A percentile compares a stretch with the other conserved stretches of the same genome.
Evolutionary conservation across 2,797 vertebrate species (phyloP).

Genomic region (Clangula hyemalis): DNA sequence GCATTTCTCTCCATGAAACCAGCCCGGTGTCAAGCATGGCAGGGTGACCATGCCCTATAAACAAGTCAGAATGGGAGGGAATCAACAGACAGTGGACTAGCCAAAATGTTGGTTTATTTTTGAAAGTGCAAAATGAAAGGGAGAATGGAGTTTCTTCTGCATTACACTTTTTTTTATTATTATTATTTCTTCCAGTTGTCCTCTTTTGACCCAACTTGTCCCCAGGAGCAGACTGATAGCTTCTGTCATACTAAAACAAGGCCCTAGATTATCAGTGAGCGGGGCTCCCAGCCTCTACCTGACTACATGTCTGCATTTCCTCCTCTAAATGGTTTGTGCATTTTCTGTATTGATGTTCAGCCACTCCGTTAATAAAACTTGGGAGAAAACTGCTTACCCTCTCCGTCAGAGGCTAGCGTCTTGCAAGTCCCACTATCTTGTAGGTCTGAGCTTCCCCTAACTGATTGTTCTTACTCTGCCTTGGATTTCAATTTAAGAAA

Average conservation of each 20-base stretch:
- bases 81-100: neutral
- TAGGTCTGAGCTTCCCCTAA: neutral
- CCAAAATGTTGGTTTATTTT: neutral
- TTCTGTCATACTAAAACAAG: neutral
- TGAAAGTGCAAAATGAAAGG: neutral
- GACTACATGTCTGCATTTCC: neutral
- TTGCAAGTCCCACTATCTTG: neutral
- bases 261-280: neutral
- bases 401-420: neutral
- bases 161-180: neutral
- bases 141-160: neutral
- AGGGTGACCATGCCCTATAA: neutral
- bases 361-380: neutral
- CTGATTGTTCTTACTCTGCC: neutral
- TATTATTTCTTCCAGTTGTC: neutral
- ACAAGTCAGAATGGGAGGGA: neutral
- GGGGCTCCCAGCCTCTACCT: neutral
- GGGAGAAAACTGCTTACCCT: neutral
- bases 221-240: neutral
- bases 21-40: neutral
- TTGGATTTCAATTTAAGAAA: neutral
- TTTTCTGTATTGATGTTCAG: neutral
- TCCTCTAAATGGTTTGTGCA: neutral
- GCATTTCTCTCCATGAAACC: neutral
- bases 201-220: conserved; percentile 24